These are phyloP conservation scores for Eulemur coronatus DNA, from an alignment of 2,797 vertebrate genomes.

Conservation along the genomic window DNA sequence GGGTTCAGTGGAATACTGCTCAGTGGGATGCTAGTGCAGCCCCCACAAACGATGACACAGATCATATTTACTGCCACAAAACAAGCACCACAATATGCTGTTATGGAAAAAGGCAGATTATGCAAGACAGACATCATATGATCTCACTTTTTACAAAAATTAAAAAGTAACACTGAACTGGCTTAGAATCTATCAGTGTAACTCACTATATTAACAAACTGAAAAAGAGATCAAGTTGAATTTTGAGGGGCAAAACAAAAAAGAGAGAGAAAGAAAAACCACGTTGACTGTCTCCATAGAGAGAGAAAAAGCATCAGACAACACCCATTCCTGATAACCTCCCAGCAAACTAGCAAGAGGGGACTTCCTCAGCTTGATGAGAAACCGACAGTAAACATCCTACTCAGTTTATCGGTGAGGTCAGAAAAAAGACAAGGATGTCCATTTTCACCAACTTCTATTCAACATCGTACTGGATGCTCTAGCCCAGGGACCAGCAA, in stretches of 20 bases:
- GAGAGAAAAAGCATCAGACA: not conserved
- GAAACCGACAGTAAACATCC: too few relatives aligned
- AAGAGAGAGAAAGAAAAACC: not conserved
- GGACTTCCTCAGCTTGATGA: not conserved
- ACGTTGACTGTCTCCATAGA: not conserved
- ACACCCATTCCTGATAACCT: not conserved
- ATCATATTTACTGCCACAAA: too few relatives aligned
- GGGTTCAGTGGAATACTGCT: too few relatives aligned
- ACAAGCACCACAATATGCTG: not conserved
- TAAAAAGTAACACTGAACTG: not conserved
- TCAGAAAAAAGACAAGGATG: not conserved
- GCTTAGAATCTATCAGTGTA: not conserved
- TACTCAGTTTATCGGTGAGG: not conserved
- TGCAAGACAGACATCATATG: fast-evolving
- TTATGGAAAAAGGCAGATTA: not conserved
- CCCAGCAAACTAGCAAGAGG: not conserved
- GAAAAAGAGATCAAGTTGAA: not conserved
- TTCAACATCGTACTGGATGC: not conserved
- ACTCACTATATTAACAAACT: not conserved
- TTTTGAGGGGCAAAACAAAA: too few relatives aligned
- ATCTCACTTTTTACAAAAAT: not conserved
- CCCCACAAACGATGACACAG: not conserved
- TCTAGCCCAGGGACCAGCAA: too few relatives aligned
- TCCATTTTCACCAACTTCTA: too few relatives aligned
- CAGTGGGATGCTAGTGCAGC: too few relatives aligned